Evolutionary conservation across 53 echinoderm and acorn worm genomes (phyloP).

Genomic region (Apostichopus leukothele): DNA sequence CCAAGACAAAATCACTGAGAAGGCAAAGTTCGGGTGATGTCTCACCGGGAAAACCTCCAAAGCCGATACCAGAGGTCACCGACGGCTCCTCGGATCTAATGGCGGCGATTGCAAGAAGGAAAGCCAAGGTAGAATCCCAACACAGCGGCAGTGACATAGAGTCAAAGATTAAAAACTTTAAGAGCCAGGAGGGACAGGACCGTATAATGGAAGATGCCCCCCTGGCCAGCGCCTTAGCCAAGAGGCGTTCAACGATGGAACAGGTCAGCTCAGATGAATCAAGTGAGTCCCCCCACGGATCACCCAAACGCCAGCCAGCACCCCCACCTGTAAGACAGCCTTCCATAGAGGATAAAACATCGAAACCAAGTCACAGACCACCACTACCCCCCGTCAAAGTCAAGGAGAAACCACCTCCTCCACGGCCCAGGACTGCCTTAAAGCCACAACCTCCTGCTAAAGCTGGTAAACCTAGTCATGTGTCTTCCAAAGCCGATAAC

Average conservation of each 20-base stretch:
- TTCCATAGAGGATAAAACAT: neutral
- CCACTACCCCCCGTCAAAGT: conserved; percentile 29
- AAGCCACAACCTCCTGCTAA: conserved; percentile 14
- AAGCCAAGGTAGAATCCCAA: conserved; percentile 61
- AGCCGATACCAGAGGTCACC: neutral
- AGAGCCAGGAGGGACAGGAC: conserved; percentile 56
- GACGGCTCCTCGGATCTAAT: neutral
- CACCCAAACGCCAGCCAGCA: neutral
- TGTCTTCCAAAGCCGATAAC: neutral
- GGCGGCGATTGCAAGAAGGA: conserved; percentile 67
- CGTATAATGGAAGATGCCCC: conserved; percentile 61
- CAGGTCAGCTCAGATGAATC: conserved; percentile 68
- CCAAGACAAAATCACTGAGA: conserved; percentile 59
- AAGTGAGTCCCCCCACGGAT: conserved; percentile 46
- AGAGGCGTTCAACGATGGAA: conserved; percentile 80
- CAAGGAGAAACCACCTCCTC: conserved; percentile 45
- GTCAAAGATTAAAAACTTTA: conserved; percentile 72
- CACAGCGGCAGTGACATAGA: conserved; percentile 68
- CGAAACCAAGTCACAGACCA: conserved; percentile 16
- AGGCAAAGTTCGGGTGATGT: neutral
- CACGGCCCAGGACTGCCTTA: neutral
- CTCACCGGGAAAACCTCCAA: neutral
- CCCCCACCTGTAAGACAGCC: neutral
- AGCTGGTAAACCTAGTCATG: conserved; percentile 20
- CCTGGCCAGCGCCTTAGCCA: conserved; percentile 76